Base-by-base conservation (phyloP, 2,113 vertebrate species). In the Silurus asotus region DNA sequence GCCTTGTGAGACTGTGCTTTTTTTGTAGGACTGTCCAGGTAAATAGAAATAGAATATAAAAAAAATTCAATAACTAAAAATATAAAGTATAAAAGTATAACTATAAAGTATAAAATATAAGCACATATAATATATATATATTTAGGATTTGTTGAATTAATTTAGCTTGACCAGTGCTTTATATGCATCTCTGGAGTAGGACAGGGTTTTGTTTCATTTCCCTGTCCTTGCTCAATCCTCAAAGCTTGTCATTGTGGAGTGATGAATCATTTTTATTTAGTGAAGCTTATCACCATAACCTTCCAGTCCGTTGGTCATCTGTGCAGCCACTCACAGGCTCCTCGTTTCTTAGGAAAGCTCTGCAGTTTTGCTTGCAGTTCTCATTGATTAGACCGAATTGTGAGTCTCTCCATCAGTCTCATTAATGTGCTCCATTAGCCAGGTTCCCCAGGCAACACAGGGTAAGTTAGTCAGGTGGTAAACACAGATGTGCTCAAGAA, bases 361-460 rank as follows among this genome's bases (percentile, higher is more conserved):
- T 87, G 89, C 64, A 78, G 83, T 87, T 85, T 90, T 77, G 78
- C 74, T 83, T 80, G 75, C 89, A 88, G 28, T 37, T 37, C 28
- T 37, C 28, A 37, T 87, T 88, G 89, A 90, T 90, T 90, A 87
- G 83, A 82, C 25, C 59, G 86, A 87, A 85, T 59, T 49, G 80
- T 81, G 65, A 76, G 81, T 70, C 82, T 28, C 89, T 85, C 78
- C 87, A 88, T 90, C 85, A 90, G 83, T 76, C 87, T 88, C 87
- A 87, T 90, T 90, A 90, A 88, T 87, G 83, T 83, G 83, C 85
- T 88, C 83, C 85, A 90, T 90, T 88, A 90, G 87, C 58, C 81
- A 14, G 48, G 79, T 75, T 84, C 83, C 85, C 82, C 74, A 84
- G 82, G 83, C 75, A 53, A 53, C 82, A n/a, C 7, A 9, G 72